phyloP scores from a whole-genome alignment of 23 tunicate species.

The Ascidia mentula region DNA sequence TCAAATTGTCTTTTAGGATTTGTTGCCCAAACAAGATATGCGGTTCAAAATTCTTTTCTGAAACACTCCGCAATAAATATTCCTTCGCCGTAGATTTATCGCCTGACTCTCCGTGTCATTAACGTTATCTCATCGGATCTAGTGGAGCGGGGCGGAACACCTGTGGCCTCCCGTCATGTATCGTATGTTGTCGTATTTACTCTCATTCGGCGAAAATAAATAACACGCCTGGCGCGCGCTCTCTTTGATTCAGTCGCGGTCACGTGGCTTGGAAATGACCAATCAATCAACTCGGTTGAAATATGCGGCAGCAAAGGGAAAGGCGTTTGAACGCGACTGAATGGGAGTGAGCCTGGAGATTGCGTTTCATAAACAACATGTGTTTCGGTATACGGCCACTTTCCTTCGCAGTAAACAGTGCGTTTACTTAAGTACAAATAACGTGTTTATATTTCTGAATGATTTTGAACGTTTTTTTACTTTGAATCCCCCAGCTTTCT shows the following conservation, averaged over 20 bases:
- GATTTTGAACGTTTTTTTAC: too few species aligned
- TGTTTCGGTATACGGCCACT: too few species aligned
- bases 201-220: background rate
- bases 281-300: background rate
- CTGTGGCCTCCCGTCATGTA: background rate
- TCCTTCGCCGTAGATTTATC: background rate
- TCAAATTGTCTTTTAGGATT: background rate
- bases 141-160: background rate
- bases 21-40: background rate
- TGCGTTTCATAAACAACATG: too few species aligned
- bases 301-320: background rate
- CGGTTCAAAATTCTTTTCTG: background rate
- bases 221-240: background rate
- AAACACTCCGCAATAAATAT: background rate
- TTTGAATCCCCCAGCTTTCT: too few species aligned
- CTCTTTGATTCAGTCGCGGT: background rate
- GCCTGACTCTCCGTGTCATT: conserved; percentile 1
- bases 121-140: conserved; percentile 8
- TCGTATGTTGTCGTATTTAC: background rate
- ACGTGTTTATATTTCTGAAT: too few species aligned
- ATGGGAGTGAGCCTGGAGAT: too few species aligned
- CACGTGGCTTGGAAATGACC: background rate
- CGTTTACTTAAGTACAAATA: too few species aligned
- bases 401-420: too few species aligned
- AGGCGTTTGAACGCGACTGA: too few species aligned